These are phyloP conservation scores for Lepidotrigona ventralis DNA, from an alignment of 1,140 invertebrate genomes.

Conservation along the genomic window DNA sequence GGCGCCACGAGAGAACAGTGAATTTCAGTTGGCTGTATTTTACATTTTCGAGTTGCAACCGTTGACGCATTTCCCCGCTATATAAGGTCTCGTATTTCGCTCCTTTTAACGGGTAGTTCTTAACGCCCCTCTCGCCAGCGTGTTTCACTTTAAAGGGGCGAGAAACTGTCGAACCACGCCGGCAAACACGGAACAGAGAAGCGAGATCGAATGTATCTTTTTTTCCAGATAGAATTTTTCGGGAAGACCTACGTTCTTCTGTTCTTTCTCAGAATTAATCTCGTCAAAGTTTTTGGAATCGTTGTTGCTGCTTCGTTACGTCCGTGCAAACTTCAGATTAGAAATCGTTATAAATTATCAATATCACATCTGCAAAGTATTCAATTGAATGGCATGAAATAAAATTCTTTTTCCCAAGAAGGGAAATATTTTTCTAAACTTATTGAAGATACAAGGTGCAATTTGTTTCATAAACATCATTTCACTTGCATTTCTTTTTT, in stretches of 20 bases:
- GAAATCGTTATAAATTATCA: too few species aligned
- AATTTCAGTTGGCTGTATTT: constrained; percentile 34
- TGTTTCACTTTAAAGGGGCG: constrained; percentile 23
- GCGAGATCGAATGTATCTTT: background rate
- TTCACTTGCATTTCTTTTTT: too few species aligned
- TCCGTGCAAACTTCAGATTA: too few species aligned
- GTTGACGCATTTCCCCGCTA: constrained; percentile 9
- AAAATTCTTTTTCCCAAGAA: too few species aligned
- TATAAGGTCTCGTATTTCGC: constrained; percentile 29
- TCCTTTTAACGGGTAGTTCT: constrained; percentile 8
- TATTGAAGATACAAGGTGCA: too few species aligned
- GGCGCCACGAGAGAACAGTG: background rate
- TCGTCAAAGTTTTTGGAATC: background rate
- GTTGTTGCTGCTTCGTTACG: background rate
- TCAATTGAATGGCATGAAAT: too few species aligned
- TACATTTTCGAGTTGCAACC: constrained; percentile 37
- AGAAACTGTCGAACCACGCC: background rate
- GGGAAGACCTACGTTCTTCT: background rate
- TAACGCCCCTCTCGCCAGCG: background rate
- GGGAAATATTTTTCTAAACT: too few species aligned
- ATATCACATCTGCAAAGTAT: too few species aligned
- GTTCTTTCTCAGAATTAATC: background rate
- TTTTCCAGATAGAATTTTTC: background rate
- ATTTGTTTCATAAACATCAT: too few species aligned
- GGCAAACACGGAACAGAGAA: background rate